Base-by-base conservation (phyloP, 2,888 invertebrate species). In the Parnassius apollo region DNA sequence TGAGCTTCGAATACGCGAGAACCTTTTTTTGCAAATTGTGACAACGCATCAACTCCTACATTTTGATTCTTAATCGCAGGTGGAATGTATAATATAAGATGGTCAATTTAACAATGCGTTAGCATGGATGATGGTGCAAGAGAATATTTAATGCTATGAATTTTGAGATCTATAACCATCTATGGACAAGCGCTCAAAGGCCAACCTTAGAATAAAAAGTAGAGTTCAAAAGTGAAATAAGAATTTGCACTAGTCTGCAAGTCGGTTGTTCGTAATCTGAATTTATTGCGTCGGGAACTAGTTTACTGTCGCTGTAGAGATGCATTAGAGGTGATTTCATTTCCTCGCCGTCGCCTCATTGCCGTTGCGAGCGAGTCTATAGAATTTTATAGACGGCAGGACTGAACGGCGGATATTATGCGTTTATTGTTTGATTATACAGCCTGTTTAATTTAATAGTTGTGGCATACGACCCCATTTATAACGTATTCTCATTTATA, bases 271-370 rank as follows among this genome's bases (percentile, higher is more conserved):
- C 69, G 71, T 82, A 81, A 84, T 83, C 75, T 76, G 75, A 80
- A 82, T 83, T 81, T 83, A 84, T 83, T 79, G 81, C 81, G 74
- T 67, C 68, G 69, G 71, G 69, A 75, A 76, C 74, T 75, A 75
- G 75, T 78, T 81, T 77, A 69, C 63, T 63, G 65, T 66, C 67
- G 62, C 62, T 60, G 65, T 71, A 62, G 59, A 57, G 71, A 65
- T 77, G 75, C 75, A 70, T 71, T 68, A 71, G 71, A 73, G 71
- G 70, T 72, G 72, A 75, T 78, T 80, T 79, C 73, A 75, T 80
- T 77, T 76, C 72, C 75, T 71, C 69, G 58, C 59, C 70, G 75
- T 70, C 71, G 72, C 67, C 70, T 70, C 67, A 69, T 69, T 70
- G 74, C 71, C 72, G 69, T 66, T 60, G 51, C 49, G 55, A 62